Base-by-base conservation (phyloP, 2,888 invertebrate genomes). In the Aquatica leii region DNA sequence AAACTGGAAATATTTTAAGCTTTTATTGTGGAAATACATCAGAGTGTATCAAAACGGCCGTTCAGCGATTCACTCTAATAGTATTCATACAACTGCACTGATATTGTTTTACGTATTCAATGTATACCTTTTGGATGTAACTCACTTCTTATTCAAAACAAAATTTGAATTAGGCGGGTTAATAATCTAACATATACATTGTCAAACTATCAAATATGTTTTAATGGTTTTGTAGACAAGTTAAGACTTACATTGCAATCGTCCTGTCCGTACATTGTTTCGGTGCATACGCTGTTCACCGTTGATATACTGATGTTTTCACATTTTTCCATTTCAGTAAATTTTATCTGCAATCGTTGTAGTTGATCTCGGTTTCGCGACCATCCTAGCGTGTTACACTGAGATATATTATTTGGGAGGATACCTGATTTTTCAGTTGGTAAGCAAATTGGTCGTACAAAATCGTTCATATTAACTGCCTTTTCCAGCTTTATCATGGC, bases 301-400 rank as follows among this genome's bases (percentile, higher is more conserved):
- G 90, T 91, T 2, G 92, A 89, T 70, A 94, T 93, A 77, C 93
- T 94, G 62, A 92, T 88, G 78, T 94, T 94, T 76, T 94, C 92
- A 76, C 94, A 94, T 20, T 87, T 89, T 63, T 90, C 90, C 92
- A 93, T 94, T 34, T 89, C 85, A 56, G 88, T 90, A 34, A 90
- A 85, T 71, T 88, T 87, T 11, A 94, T 84, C 76, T 94, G 93
- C 3, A 94, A 88, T 63, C 94, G 84, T 78, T 94, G 93, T 73
- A 94, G 79, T 76, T 93, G 88, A 74, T 94, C 94, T 65, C 93
- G 86, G 77, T 92, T 93, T 73, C 92, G 86, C 0, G 91, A 90
- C 95, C 95, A 95, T 12, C 94, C 94, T 24, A 95, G 84, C 0
- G 94, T 92, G 73, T 93, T 93, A 77, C 95, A 95, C 66, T 90